Conservation (phyloP, 2,888 invertebrate genomes). For the Entomobrya proxima region DNA sequence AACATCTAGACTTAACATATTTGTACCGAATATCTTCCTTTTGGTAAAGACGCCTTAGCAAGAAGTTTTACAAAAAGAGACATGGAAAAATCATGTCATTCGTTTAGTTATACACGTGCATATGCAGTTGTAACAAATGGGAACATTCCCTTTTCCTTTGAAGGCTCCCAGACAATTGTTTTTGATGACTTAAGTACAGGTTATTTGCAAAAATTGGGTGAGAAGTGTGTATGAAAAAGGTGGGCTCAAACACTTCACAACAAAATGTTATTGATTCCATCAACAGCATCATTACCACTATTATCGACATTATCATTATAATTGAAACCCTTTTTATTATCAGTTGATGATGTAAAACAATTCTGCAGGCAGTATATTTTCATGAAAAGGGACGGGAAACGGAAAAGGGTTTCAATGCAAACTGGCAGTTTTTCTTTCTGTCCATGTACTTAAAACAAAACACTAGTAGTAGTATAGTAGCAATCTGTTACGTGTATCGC, state of each 20-base stretch:
- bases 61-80: too few relatives aligned
- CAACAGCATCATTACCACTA: not conserved
- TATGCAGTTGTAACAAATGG: not conserved
- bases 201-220: constrained; percentile 47
- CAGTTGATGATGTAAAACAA: not conserved
- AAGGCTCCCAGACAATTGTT: not conserved
- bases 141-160: not conserved
- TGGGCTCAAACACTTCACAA: not conserved
- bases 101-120: too few relatives aligned
- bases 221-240: constrained; percentile 53
- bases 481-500: constrained; percentile 4
- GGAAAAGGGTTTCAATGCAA: constrained; percentile 40
- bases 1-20: not conserved
- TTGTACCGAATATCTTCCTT: not conserved
- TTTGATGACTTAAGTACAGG: constrained; percentile 48
- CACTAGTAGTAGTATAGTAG: not conserved
- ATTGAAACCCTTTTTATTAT: constrained; percentile 29
- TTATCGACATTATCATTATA: constrained; percentile 21
- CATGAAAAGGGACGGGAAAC: not conserved
- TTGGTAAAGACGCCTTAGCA: too few relatives aligned
- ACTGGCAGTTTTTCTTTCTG: not conserved
- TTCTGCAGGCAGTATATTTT: not conserved
- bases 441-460: too few relatives aligned
- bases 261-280: constrained; percentile 28
- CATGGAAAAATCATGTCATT: too few relatives aligned